A percentile compares a stretch with the other conserved stretches of the same genome.
Evolutionary conservation across 2,888 invertebrate genomes (phyloP).

Genomic region (Meiosimyza decipiens): DNA sequence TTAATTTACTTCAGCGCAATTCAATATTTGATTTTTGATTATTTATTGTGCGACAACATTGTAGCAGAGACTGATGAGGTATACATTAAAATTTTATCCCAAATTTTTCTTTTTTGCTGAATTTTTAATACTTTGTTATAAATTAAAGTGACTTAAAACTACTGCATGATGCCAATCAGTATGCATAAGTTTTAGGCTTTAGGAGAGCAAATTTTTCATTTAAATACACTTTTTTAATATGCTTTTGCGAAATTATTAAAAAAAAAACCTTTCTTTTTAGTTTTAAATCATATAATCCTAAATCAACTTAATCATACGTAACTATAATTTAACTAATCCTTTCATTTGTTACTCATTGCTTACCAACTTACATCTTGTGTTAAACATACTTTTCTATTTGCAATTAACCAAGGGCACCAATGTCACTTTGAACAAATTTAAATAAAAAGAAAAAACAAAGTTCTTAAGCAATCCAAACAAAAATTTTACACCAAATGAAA

Average conservation of each 20-base stretch:
- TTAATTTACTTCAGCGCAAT: not conserved
- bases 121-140: too few relatives aligned
- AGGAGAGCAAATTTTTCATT: too few relatives aligned
- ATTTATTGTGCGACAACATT: not conserved
- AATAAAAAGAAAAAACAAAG: constrained; percentile 26
- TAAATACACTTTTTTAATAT: too few relatives aligned
- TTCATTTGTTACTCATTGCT: constrained; percentile 9
- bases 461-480: constrained; percentile 30
- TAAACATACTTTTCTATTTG: not conserved
- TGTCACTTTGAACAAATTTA: constrained; percentile 17
- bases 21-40: not conserved
- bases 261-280: constrained; percentile 6
- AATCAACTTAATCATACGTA: constrained; percentile 4
- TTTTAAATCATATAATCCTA: constrained; percentile 1
- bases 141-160: not conserved
- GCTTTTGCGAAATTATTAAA: too few relatives aligned
- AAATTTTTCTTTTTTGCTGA: too few relatives aligned
- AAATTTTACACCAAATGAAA: constrained; percentile 31
- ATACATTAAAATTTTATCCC: not conserved
- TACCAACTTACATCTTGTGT: constrained; percentile 11
- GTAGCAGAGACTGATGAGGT: constrained; percentile 20
- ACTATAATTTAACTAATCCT: not conserved
- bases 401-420: constrained; percentile 42
- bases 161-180: not conserved
- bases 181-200: not conserved